Base-by-base conservation (phyloP, 2,113 vertebrate genomes). In the Platycercus adscitus region DNA sequence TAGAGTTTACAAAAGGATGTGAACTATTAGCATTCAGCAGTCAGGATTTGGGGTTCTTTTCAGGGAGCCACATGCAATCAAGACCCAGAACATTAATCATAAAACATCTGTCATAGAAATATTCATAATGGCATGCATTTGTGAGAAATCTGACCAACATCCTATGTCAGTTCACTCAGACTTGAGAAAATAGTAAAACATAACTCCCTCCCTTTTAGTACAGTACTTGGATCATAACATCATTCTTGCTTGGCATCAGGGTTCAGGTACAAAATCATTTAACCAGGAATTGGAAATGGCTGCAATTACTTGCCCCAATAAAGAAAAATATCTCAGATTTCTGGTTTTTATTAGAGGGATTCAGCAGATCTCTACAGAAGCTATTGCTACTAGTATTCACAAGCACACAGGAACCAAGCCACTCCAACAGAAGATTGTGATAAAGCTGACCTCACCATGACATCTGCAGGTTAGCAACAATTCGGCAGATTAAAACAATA, bases 341-440 rank as follows among this genome's bases (percentile, higher is more conserved):
- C 56, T n/a, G 31, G 6, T 17, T 43, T 80, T 68, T 17, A 13
- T 35, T 21, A 77, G 33, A 91, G 26, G 16, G 16, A 53, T 24
- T 47, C 46, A 70, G 28, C 14, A 84, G n/a, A 58, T 46, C 50
- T 75, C 60, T 78, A 12, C 21, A 71, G 53, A 88, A 73, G n/a
- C 28, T 2, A 28, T 0, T 4, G 17, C 47, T 33, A n/a, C 33
- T 9, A n/a, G 41, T 13, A 35, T 5, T 37, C 52, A 49, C 13
- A 78, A 5, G 6, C 7, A 11, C 4, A 3, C 31, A 49, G 23
- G 25, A 81, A 47, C 23, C 44, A 49, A 80, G 47, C 21, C 28
- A 21, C 35, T 50, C 0, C 0, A 10, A 53, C 0, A 43, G 39
- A 37, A 58, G 17, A 39, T 0, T 28, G 29, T 16, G 26, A 33